Base-by-base conservation (phyloP, 2,888 invertebrate genomes). In the Junonia oenone region DNA sequence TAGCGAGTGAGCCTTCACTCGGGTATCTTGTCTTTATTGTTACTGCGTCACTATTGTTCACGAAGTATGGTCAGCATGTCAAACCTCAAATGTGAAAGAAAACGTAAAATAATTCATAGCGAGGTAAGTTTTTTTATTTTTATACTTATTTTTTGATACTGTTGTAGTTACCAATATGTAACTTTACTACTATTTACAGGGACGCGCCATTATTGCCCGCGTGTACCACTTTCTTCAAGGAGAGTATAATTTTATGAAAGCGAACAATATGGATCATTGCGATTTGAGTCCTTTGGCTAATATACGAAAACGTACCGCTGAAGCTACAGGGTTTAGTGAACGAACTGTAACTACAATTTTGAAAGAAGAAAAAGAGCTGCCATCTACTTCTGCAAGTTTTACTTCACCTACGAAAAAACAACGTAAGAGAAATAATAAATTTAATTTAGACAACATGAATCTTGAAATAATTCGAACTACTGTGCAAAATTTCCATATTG, bases 171-270 rank as follows among this genome's bases (percentile, higher is more conserved):
- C 31, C n/a, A 33, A 31, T 11, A 31, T 31, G n/a, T 31, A 31
- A 31, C 31, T 31, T 31, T 22, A 22, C 22, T 33, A 33, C 29
- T 29, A n/a, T 40, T 51, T 51, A 2, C 27, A 51, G 51, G 27
- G 37, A 5, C 31, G 31, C 17, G 31, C 40, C 40, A 51, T 51
- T 15, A 31, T 51, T 15, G 13, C 29, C 6, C 40, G 17, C 9
- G 43, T 51, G 19, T 51, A 29, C 31, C 19, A 43, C 27, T 51
- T 29, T 43, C 33, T 51, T 5, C 40, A 51, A 51, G 43, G 27
- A 40, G 50, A 51, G 40, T 51, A 51, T 31, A 13, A 14, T 17
- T 43, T 51, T 17, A 19, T 51, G 51, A 51, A 27, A 31, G 8
- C 29, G 6, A 15, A 17, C n/a, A 51, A 51, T 43, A 31, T 17